Conservation (phyloP, 2,113 vertebrate genomes). For the Oceanites oceanicus region DNA sequence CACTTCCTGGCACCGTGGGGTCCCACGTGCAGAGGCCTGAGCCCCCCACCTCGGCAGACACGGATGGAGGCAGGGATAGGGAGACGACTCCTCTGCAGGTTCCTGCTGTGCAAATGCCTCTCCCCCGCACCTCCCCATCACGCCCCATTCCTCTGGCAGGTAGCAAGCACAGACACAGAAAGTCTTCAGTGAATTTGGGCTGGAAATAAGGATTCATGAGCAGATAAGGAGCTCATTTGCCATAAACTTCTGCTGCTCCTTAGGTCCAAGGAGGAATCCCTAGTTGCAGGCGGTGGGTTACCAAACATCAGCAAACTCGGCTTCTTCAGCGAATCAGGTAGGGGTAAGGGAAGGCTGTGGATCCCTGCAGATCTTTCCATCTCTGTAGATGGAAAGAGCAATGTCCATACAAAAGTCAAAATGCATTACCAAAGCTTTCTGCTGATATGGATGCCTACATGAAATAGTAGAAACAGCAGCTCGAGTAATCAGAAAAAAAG, state of each 20-base stretch:
- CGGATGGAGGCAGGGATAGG: background rate
- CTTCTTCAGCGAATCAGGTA: background rate
- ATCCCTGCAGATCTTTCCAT: background rate
- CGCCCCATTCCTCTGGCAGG: background rate
- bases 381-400: background rate
- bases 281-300: fast-evolving
- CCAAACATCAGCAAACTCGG: background rate
- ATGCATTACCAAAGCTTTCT: background rate
- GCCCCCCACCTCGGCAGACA: fast-evolving
- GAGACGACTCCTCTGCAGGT: background rate
- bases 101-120: background rate
- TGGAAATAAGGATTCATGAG: background rate
- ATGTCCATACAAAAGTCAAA: background rate
- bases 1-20: background rate
- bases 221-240: background rate
- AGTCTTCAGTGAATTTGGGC: background rate
- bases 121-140: background rate
- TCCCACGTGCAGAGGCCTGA: background rate
- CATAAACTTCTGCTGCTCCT: background rate
- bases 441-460: background rate
- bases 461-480: background rate
- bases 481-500: background rate
- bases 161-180: background rate
- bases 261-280: background rate
- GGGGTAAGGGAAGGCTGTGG: background rate